A percentile compares a stretch with the other conserved stretches of the same genome.
These are phyloP conservation scores for Pseudococcus longispinus DNA, from an alignment of 2,888 invertebrate genomes.

Conservation along the genomic window DNA sequence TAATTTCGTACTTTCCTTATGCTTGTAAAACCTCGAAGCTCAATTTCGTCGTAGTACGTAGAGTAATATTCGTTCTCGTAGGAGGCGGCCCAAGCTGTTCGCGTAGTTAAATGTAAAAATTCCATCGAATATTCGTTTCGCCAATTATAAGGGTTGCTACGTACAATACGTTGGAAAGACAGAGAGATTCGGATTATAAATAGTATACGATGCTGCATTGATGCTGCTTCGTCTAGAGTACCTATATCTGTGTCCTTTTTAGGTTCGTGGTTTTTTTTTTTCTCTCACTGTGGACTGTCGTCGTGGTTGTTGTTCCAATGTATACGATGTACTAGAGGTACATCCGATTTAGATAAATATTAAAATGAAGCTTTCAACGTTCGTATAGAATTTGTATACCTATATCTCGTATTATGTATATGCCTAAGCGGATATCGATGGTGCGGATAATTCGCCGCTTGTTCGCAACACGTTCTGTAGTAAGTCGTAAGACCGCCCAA, in stretches of 20 bases:
- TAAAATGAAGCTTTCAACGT: constrained; percentile 1
- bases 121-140: constrained; percentile 35
- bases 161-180: not conserved
- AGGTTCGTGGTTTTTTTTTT: not conserved
- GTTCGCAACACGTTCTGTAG: constrained; percentile 17
- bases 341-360: constrained; percentile 4
- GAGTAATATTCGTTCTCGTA: not conserved
- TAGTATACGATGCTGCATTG: no score
- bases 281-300: no score
- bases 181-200: not conserved
- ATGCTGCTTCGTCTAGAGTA: no score
- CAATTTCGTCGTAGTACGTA: not conserved
- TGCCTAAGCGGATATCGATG: constrained; percentile 1
- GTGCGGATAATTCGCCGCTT: constrained; percentile 14
- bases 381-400: not conserved
- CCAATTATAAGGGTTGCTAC: constrained; percentile 11
- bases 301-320: not conserved
- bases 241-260: no score
- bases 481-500: constrained; percentile 45
- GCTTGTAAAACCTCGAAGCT: not conserved
- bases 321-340: not conserved
- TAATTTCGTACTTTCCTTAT: constrained; percentile 53
- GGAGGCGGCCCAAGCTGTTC: not conserved
- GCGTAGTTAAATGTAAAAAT: not conserved
- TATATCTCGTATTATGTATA: not conserved